phyloP scores from a whole-genome alignment of 2,113 vertebrate genomes.

The Hydropotes inermis region DNA sequence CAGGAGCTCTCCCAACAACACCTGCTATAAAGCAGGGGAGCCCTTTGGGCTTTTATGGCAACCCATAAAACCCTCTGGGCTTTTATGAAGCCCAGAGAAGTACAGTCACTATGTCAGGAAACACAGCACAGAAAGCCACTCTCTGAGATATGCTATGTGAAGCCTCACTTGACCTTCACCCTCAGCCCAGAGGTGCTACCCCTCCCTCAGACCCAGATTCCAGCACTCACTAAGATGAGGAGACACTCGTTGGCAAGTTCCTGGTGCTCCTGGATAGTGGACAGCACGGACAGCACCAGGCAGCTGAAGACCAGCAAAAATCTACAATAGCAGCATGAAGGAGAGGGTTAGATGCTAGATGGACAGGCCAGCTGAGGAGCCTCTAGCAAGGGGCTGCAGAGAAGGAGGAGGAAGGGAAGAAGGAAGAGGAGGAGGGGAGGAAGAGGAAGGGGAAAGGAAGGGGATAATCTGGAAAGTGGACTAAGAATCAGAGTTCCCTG shows the following conservation, averaged over 20 bases:
- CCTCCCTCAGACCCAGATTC: background rate
- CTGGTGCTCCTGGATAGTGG: conserved; percentile 96
- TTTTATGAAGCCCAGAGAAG: background rate
- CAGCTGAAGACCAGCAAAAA: conserved; percentile 98
- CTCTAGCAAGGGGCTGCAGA: background rate
- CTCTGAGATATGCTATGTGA: conserved; percentile 25
- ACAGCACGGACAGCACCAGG: conserved; percentile 98
- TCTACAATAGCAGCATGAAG: conserved; percentile 82
- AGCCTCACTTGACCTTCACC: background rate
- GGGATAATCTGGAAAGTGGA: background rate
- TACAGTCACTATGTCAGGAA: background rate
- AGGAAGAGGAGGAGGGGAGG: background rate
- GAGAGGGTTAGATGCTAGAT: background rate
- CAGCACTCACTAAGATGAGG: conserved; percentile 93
- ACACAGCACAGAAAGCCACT: background rate
- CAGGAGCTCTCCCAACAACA: background rate
- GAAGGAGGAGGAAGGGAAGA: background rate
- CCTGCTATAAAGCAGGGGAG: background rate
- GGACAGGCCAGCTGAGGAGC: background rate
- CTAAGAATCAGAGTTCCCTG: background rate
- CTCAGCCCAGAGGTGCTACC: background rate
- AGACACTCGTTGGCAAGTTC: conserved; percentile 93
- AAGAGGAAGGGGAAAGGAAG: background rate
- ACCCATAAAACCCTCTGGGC: background rate
- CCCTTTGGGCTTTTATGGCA: background rate